Base-by-base conservation (phyloP, 2,797 vertebrate species). In the Poeciliopsis paucimaculata region DNA sequence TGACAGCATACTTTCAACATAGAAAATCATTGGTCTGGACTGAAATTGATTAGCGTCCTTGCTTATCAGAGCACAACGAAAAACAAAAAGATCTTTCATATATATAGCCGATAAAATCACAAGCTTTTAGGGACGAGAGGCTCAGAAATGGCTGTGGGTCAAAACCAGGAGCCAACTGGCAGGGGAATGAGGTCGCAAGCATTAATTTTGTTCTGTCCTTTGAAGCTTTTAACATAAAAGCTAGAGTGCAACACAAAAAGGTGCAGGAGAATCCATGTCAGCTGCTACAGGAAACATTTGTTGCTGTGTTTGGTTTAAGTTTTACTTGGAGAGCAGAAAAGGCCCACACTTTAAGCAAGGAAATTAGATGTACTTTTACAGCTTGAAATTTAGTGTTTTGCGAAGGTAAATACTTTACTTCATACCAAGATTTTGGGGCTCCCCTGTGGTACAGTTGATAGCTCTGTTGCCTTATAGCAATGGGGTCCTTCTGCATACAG, bases 21-120 rank as follows among this genome's bases (percentile, higher is more conserved):
- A 88, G 81, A 84, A 88, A 91, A 79, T 85, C 87, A 88, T 76
- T 92, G 85, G 84, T 88, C 83, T 87, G 88, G 85, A 92, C 51
- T 70, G 74, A 85, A 80, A 92, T 91, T 91, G 84, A 94, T 92
- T 94, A 90, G 81, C 88, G 87, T 89, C 86, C 91, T 90, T 94
- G 82, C 86, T 92, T 86, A 92, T 91, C 86, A 87, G 86, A 36
- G 82, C 84, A 82, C 78, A 86, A 66, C 76, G 80, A 73, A 80
- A 84, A 80, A 68, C 46, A 49, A 45, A 46, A 83, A 82, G 82
- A 88, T 84, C 88, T 92, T 79, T 85, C 87, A 88, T 87, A 86
- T 82, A 80, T 47, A 79, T 86, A 72, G 76, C 73, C n/a, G 46
- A 80, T 87, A 70, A 73, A 81, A 80, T 86, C 74, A 88, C 75